Base-by-base conservation (phyloP, 1,140 invertebrate genomes). In the Pachyrhynchus sulphureomaculatus region DNA sequence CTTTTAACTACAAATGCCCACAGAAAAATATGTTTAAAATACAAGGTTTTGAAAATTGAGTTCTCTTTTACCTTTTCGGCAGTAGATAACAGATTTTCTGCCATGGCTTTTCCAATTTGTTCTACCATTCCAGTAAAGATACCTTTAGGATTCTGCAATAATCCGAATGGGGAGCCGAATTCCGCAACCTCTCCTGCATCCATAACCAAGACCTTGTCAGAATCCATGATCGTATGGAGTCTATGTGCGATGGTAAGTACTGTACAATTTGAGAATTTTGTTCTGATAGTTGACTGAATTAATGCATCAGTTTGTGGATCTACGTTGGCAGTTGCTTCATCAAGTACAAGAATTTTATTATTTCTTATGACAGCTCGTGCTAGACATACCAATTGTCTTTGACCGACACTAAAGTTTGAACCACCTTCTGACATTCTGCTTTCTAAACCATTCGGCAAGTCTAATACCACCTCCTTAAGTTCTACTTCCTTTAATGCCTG, bases 401-500 rank as follows among this genome's bases (percentile, higher is more conserved):
- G 77, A 8, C 82, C 82, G 26, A 80, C 75, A 56, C 84, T 86
- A 59, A 84, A 75, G 48, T 78, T 77, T 4, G 45, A 59, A 17
- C 75, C 77, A 15, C 86, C 86, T 57, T 91, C 86, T 48, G 82
- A 79, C 9, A 92, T 78, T 18, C 79, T 78, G 23, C 65, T 77
- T 9, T 77, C 72, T n/a, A 85, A 67, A 3, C 62, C 58, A 33
- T 24, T 13, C 10, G 61, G 42, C 26, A 75, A 73, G 29, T 73
- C 72, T 0, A 68, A 60, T 42, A 82, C 68, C 0, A 80, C 75
- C 4, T 83, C 78, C 66, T 87, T 88, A 0, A 89, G 60, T 71
- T 84, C 90, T 13, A 89, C 89, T 62, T 91, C 86, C 67, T 92
- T 89, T 18, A 96, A 77, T 0, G 88, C 90, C 65, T 81, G 78